Conservation (phyloP, 2,797 vertebrate species). For the Leuciscus waleckii region DNA sequence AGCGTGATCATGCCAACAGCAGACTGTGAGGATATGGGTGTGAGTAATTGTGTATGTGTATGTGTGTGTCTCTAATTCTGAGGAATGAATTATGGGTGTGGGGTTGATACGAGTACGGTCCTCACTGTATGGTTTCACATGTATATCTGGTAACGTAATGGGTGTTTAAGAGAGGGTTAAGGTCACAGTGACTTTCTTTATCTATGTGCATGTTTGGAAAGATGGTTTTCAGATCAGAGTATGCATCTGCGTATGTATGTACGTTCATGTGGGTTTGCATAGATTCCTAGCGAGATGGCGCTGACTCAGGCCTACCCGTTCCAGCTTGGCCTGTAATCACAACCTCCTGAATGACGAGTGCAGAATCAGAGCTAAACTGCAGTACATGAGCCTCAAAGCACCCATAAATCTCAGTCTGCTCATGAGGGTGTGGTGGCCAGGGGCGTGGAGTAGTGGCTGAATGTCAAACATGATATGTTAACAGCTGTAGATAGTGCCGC, state of each 20-base stretch:
- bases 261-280: conserved; percentile 31
- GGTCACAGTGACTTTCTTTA: conserved; percentile 37
- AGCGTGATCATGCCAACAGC: conserved; percentile 30
- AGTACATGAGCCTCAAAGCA: conserved; percentile 47
- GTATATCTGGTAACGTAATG: neutral
- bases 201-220: conserved; percentile 31
- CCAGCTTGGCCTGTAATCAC: conserved; percentile 56
- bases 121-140: neutral
- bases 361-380: conserved; percentile 32
- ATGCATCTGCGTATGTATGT: conserved; percentile 30
- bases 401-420: conserved; percentile 56
- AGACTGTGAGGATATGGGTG: conserved; percentile 23
- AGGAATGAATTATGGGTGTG: conserved; percentile 33
- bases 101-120: conserved; percentile 48
- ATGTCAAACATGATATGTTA: conserved; percentile 79
- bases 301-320: conserved; percentile 50
- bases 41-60: conserved; percentile 8
- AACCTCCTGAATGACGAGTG: conserved; percentile 38
- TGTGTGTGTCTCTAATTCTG: conserved; percentile 17
- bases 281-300: conserved; percentile 25
- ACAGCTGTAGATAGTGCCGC: conserved; percentile 76
- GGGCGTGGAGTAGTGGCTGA: conserved; percentile 65
- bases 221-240: conserved; percentile 19
- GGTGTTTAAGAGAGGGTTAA: conserved; percentile 32
- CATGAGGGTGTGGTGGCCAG: conserved; percentile 51